A percentile compares a stretch with the other conserved stretches of the same genome.
phyloP scores from a whole-genome alignment of 2,888 invertebrate species.

The Spodoptera littoralis region DNA sequence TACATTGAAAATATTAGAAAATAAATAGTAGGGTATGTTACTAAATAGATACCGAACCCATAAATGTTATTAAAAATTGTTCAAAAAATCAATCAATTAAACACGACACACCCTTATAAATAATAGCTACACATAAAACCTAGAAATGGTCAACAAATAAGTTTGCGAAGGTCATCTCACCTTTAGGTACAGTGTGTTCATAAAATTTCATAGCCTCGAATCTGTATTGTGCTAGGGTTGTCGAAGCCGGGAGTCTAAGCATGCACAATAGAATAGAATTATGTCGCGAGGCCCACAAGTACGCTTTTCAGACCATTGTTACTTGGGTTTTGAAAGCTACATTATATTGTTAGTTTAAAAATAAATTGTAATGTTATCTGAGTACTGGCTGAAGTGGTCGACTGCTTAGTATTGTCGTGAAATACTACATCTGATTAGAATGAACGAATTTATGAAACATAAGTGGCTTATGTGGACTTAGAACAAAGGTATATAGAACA shows the following conservation, averaged over 20 bases:
- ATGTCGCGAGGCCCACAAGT: constrained; percentile 15
- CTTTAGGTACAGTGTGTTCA: constrained; percentile 29
- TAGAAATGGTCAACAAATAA: constrained; percentile 40
- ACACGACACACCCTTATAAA: too few relatives aligned
- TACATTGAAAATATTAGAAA: too few relatives aligned
- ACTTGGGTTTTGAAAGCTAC: not conserved
- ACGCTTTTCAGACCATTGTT: constrained; percentile 13
- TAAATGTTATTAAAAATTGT: too few relatives aligned
- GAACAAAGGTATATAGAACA: too few relatives aligned
- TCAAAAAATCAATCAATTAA: too few relatives aligned
- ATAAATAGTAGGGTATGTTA: too few relatives aligned
- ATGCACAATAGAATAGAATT: constrained; percentile 12
- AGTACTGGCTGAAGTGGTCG: not conserved
- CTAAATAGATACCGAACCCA: too few relatives aligned
- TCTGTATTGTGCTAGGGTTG: constrained; percentile 42
- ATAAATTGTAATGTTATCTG: not conserved
- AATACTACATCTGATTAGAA: too few relatives aligned
- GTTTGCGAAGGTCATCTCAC: constrained; percentile 27
- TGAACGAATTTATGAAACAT: too few relatives aligned
- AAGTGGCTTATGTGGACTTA: too few relatives aligned
- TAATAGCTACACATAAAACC: constrained; percentile 3
- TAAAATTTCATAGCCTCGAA: constrained; percentile 46
- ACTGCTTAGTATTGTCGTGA: too few relatives aligned
- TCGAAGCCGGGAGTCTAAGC: constrained; percentile 20
- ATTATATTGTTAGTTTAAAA: constrained; percentile 4